Base-by-base conservation (phyloP, 1,140 invertebrate genomes). In the Drosophila pruinosa region DNA sequence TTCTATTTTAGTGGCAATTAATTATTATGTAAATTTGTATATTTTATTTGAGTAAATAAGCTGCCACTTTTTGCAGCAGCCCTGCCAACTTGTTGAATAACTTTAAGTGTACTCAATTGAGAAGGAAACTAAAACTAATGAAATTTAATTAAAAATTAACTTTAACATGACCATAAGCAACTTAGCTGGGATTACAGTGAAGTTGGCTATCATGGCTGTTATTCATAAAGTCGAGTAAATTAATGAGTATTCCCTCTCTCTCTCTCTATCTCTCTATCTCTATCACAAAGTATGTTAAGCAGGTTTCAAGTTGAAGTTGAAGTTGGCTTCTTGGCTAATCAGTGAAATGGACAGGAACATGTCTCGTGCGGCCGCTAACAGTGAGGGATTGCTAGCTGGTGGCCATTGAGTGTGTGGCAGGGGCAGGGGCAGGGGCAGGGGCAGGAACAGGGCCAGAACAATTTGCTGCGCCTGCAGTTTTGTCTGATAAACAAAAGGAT, bases 381-480 rank as follows among this genome's bases (percentile, higher is more conserved):
- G 64, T 54, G 22, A 21, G 3, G 19, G 4, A 31, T 45, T 56
- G 43, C 48, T 59, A 21, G 21, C 45, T 22, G 31, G 10, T 43
- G 10, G 10, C 47, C 50, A 22, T 26, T 24, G 31, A 34, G 47
- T 24, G 47, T 28, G 21, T n/a, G n/a, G 28, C 10, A 15, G n/a
- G n/a, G 58, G 22, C 24, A 31, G 8, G n/a, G 12, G 3, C 1
- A 8, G 1, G 2, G n/a, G 28, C 10, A 15, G 19, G 5, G 31
- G 7, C 8, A 7, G 12, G 8, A 7, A 8, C 4, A 4, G 34
- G 14, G 31, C 7, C 10, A 39, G 12, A 47, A 61, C 14, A 36
- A 54, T 63, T 4, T 64, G 68, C 68, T 71, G 61, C 14, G 68
- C 12, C 19, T 72, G 69, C 69, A 72, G 21, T 67, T n/a, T 72